Conservation (phyloP, 2,113 vertebrate species). For the human region GRCh38 chr13:22174001-22174500, state of each 20-base stretch:
- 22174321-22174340: background rate
- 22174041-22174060: background rate
- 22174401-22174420: background rate
- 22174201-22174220: no score
- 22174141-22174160: no score
- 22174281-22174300: rapidly evolving
- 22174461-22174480: background rate
- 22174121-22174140: no score
- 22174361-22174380: background rate
- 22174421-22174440: background rate
- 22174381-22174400: background rate
- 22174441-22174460: background rate
- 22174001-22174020: background rate
- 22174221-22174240: no score
- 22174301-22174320: rapidly evolving
- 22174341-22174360: background rate
- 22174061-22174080: no score
- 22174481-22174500: background rate
- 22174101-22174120: no score
- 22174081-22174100: no score
- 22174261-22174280: background rate
- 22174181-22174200: no score
- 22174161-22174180: no score
- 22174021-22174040: background rate
- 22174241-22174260: background rate